phyloP scores from a whole-genome alignment of 2,797 vertebrate species.

The Agapornis canus region DNA sequence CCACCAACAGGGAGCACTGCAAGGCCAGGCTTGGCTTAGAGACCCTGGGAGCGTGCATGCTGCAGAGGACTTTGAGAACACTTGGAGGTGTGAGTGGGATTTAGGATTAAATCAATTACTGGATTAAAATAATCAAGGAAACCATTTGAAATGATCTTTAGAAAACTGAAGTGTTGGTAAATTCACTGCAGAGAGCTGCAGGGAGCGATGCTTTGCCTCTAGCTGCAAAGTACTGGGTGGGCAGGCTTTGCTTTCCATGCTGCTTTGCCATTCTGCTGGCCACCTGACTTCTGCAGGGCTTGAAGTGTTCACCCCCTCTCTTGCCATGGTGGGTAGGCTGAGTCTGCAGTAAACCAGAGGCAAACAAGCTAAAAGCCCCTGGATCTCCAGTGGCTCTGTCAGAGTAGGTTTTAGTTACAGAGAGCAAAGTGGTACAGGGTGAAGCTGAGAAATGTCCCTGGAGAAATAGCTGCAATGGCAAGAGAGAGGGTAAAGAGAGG shows the following conservation, averaged over 20 bases:
- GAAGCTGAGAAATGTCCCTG: fast-evolving
- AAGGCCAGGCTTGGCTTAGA: not conserved
- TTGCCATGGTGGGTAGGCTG: not conserved
- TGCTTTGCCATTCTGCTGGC: not conserved
- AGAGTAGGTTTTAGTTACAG: not conserved
- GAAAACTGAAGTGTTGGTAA: not conserved
- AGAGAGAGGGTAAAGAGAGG: not conserved
- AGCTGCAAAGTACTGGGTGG: not conserved
- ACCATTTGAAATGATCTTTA: not conserved
- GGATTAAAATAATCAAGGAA: constrained; percentile 34
- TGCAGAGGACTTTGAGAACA: not conserved
- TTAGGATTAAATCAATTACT: constrained; percentile 4
- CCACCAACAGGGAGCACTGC: not conserved
- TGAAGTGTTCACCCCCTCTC: not conserved
- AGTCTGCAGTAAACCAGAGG: not conserved
- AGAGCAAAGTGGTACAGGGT: fast-evolving
- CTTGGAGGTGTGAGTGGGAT: not conserved
- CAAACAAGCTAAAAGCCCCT: not conserved
- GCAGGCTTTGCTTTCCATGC: not conserved
- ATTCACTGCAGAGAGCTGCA: not conserved
- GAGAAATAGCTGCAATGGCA: not conserved
- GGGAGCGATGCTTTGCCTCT: not conserved
- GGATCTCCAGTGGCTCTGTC: not conserved
- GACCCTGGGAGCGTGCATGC: fast-evolving
- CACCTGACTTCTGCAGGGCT: not conserved